phyloP scores from a whole-genome alignment of 2,113 vertebrate genomes.

The Ailurus styani region DNA sequence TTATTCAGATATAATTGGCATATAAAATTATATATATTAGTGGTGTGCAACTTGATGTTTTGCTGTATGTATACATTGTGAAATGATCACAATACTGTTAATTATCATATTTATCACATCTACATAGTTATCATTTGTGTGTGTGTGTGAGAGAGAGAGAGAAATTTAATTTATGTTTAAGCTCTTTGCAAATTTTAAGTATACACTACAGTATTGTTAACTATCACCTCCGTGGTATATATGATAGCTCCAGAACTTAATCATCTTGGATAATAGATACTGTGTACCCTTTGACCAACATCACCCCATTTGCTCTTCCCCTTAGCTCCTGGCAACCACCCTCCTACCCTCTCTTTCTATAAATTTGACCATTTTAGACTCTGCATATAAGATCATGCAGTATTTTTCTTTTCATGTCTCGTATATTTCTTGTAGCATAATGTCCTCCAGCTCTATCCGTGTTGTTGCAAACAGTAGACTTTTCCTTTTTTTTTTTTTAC shows the following conservation, averaged over 20 bases:
- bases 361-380: neutral
- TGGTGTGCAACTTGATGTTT: neutral
- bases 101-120: neutral
- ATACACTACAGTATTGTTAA: neutral
- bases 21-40: neutral
- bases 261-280: neutral
- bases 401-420: neutral
- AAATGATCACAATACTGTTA: neutral
- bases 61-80: neutral
- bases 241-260: neutral
- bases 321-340: neutral
- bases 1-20: neutral
- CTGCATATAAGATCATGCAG: neutral
- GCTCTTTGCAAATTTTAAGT: neutral
- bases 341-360: neutral
- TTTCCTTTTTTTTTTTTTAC: neutral
- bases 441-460: neutral
- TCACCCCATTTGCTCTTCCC: neutral
- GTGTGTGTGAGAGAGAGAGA: neutral
- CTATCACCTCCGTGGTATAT: neutral
- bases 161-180: neutral
- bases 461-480: neutral
- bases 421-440: neutral
- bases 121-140: neutral
- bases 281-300: neutral